phyloP scores from a whole-genome alignment of 92 coral and sea anemone species.

The Epizoanthus illoricatus region DNA sequence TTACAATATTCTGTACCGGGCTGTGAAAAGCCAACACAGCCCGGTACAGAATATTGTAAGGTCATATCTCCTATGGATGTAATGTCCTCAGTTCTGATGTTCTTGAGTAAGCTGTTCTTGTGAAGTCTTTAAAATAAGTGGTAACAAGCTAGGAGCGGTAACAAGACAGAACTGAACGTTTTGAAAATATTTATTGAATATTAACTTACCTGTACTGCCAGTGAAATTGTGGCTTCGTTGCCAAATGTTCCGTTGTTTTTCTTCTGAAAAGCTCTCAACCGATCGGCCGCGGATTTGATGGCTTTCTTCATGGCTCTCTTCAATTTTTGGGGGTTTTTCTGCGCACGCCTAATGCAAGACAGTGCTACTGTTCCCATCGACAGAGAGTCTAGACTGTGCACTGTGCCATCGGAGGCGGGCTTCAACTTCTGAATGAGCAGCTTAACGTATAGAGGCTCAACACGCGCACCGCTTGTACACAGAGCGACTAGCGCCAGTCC shows the following conservation, averaged over 20 bases:
- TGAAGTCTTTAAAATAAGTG: too few species aligned
- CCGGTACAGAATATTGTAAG: too few species aligned
- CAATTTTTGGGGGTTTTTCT: not conserved
- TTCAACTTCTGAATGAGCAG: slow-evolving; percentile 14
- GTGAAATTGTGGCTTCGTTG: slow-evolving; percentile 66
- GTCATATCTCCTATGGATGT: too few species aligned
- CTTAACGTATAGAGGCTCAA: slow-evolving; percentile 7
- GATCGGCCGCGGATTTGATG: slow-evolving; percentile 21
- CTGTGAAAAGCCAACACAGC: too few species aligned
- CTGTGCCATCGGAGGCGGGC: not conserved
- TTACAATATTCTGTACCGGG: too few species aligned
- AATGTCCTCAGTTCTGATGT: too few species aligned
- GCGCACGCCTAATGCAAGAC: slow-evolving; percentile 53
- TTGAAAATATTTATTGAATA: not conserved
- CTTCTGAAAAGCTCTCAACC: slow-evolving; percentile 42
- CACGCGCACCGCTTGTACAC: slow-evolving; percentile 56
- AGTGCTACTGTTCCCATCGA: slow-evolving; percentile 65
- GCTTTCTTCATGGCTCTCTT: not conserved
- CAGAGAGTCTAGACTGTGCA: slow-evolving; percentile 55
- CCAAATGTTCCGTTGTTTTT: slow-evolving; percentile 63
- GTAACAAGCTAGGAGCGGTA: too few species aligned
- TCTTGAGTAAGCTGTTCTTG: too few species aligned
- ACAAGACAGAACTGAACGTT: not conserved
- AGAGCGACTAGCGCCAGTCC: slow-evolving; percentile 71
- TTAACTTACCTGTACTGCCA: slow-evolving; percentile 46